phyloP scores from a whole-genome alignment of 2,797 vertebrate species.

The Nasua narica region DNA sequence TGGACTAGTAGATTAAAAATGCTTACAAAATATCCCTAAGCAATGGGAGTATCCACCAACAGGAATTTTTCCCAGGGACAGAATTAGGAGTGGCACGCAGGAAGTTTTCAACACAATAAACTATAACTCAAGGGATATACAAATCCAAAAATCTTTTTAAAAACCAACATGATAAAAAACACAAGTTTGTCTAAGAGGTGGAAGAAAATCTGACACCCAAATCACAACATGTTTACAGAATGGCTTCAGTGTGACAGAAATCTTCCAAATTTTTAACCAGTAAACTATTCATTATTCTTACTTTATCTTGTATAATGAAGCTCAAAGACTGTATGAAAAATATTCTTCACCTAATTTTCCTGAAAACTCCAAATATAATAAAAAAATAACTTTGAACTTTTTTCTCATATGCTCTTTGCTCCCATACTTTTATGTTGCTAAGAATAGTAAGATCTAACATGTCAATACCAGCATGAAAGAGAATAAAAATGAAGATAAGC shows the following conservation, averaged over 20 bases:
- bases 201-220: constrained; percentile 61
- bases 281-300: neutral
- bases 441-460: constrained; percentile 24
- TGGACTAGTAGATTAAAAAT: constrained; percentile 50
- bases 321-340: neutral
- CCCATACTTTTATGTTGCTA: constrained; percentile 5
- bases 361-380: constrained; percentile 22
- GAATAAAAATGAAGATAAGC: constrained; percentile 19
- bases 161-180: constrained; percentile 57
- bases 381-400: neutral
- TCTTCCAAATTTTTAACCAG: neutral
- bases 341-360: constrained; percentile 31
- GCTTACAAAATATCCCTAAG: constrained; percentile 42
- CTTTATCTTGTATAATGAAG: neutral
- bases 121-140: neutral
- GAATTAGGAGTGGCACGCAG: constrained; percentile 42
- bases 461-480: constrained; percentile 37
- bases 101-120: constrained; percentile 52
- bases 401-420: constrained; percentile 5
- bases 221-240: constrained; percentile 13
- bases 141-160: constrained; percentile 51
- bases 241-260: neutral
- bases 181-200: constrained; percentile 58
- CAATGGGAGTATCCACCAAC: constrained; percentile 49
- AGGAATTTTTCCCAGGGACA: constrained; percentile 53